Base-by-base conservation (phyloP, 1,140 invertebrate species). In the Heliconius congener region DNA sequence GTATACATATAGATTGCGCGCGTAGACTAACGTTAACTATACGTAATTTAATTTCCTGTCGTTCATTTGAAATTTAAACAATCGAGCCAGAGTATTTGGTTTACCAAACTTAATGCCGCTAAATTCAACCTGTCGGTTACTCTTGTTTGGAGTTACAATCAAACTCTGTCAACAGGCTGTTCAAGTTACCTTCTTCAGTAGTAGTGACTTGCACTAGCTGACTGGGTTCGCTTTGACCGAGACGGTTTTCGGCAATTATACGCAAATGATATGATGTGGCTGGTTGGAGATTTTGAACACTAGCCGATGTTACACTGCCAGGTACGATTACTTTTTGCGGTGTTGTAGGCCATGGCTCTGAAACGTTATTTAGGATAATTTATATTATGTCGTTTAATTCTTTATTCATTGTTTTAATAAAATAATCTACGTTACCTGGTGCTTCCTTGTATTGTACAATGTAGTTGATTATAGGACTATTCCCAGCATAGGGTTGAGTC, bases 201-300 rank as follows among this genome's bases (percentile, higher is more conserved):
- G 98, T 98, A 46, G 96, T 97, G 8, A 97, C 96, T 94, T 97
- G 96, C 19, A 98, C 96, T 57, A 97, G 96, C 87, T 98, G 97
- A 83, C 98, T 98, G 2, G 98, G 97, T 88, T 98, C 97, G 83
- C 98, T 98, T 77, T 97, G 95, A 3, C 98, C 98, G 70, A 99
- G 95, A 80, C 97, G 95, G 93, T 99, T 99, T 91, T 98, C 97
- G 1, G 98, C 98, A 84, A 98, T 96, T 82, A 99, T 97, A 83
- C 98, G 95, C 79, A 99, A 96, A 87, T 99, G 97, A 94, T 99
- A 99, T n/a, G 96, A 96, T 75, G 97, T 98, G 0, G 98, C 97
- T 1, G 98, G 98, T 76, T 97, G 96, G 2, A 99, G 95, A 84
- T 97, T 97, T 82, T 96, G 96, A 18, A 99, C 96, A 74, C 96